Conservation (phyloP, 2,797 vertebrate species). For the Microctenopoma lineatum region DNA sequence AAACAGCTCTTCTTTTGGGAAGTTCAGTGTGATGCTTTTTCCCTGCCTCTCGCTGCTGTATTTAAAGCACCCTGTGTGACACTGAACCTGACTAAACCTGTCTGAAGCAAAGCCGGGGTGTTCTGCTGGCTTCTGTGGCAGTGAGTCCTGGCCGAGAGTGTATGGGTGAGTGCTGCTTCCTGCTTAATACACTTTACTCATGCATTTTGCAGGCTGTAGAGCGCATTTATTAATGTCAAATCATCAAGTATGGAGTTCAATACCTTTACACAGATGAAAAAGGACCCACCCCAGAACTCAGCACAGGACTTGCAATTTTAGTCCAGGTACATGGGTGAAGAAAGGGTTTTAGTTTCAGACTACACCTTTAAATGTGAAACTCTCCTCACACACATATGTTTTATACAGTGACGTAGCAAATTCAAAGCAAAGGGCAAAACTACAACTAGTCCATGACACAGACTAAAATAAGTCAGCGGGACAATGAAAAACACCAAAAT, state of each 20-base stretch:
- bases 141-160: conserved; percentile 31
- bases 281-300: conserved; percentile 13
- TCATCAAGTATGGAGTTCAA: conserved; percentile 40
- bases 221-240: conserved; percentile 48
- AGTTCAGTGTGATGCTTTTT: conserved; percentile 37
- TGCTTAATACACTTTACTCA: conserved; percentile 57
- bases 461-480: not conserved
- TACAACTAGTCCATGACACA: not conserved
- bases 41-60: conserved; percentile 48
- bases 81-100: conserved; percentile 68
- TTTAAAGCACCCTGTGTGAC: conserved; percentile 69
- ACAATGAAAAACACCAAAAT: conserved; percentile 4
- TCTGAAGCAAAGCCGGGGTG: conserved; percentile 56
- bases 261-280: conserved; percentile 45
- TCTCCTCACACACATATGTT: not conserved
- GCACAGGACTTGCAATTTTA: conserved; percentile 1
- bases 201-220: conserved; percentile 57
- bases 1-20: conserved; percentile 39
- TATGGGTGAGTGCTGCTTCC: conserved; percentile 44
- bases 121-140: conserved; percentile 44
- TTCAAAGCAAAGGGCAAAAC: not conserved
- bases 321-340: conserved; percentile 6
- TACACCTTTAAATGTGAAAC: not conserved
- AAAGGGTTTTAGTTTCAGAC: conserved; percentile 19
- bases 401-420: not conserved